Base-by-base conservation (phyloP, 2,888 invertebrate species). In the Drosophila pegasa region DNA sequence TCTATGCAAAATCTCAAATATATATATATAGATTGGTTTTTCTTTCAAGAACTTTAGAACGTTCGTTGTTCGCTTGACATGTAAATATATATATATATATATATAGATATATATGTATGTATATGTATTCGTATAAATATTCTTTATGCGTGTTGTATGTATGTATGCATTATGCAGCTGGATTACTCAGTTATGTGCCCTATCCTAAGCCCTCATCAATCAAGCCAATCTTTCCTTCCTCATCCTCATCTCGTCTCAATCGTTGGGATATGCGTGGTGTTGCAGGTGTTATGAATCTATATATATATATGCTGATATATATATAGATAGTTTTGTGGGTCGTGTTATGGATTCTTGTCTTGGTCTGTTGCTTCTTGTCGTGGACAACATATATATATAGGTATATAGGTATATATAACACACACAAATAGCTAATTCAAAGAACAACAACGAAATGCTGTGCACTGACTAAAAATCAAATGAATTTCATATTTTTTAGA, bases 231-330 rank as follows among this genome's bases (percentile, higher is more conserved):
- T 50, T 43, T 27, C 27, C 16, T 61, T 58, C 10, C 25, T 29
- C 33, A 18, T 57, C 29, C 10, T 61, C 48, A 7, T 64, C 47
- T 64, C 47, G 37, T 71, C 37, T 83, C 75, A 71, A 77, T 89
- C 89, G 89, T 87, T 89, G 89, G 90, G 89, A 86, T 89, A 88
- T 90, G 90, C 86, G 83, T 87, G 86, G 73, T 84, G 41, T 74
- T 74, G 79, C 77, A 84, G 80, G 81, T 87, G 82, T 79, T 52
- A 47, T 69, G 69, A 72, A 66, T 73, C 41, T 43, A n/a, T 25
- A 43, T 8, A n/a, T 43, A 25, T 27, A 12, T 27, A 16, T 12
- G 12, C 10, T 27, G 27, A 27, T 16, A 27, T 27, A 10, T 18
- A 20, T 27, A 10, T 25, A 41, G 22, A 22, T 41, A 0, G 8